Evolutionary conservation across 2,797 vertebrate genomes (phyloP).

Genomic region (Dallia pectoralis): DNA sequence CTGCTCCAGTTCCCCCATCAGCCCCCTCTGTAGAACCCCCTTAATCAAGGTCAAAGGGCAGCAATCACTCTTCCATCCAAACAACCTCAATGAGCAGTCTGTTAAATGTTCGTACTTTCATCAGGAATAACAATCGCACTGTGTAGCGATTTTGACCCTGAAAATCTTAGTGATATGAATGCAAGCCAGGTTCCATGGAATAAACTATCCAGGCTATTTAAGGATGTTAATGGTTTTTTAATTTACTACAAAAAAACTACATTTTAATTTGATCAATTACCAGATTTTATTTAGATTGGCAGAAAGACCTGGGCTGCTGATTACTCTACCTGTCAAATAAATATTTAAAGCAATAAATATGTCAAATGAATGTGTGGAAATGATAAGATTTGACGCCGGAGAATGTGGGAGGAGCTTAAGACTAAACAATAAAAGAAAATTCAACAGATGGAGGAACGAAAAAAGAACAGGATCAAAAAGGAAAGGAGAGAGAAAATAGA

Average conservation of each 20-base stretch:
- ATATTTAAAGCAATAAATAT: constrained; percentile 73
- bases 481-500: background rate
- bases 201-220: constrained; percentile 65
- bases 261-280: constrained; percentile 71
- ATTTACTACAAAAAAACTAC: constrained; percentile 69
- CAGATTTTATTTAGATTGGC: constrained; percentile 68
- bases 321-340: constrained; percentile 67
- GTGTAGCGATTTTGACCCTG: background rate
- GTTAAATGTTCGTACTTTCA: constrained; percentile 3
- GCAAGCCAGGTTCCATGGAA: constrained; percentile 50
- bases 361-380: constrained; percentile 72
- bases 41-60: constrained; percentile 57
- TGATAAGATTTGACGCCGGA: constrained; percentile 62
- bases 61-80: constrained; percentile 45
- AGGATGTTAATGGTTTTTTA: constrained; percentile 61
- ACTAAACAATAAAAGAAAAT: constrained; percentile 37
- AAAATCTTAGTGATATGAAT: background rate
- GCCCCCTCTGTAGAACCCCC: constrained; percentile 37
- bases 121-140: background rate
- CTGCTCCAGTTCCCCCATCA: constrained; percentile 50
- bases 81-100: constrained; percentile 9
- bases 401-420: constrained; percentile 47
- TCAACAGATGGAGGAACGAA: constrained; percentile 30
- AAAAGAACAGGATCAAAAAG: constrained; percentile 14
- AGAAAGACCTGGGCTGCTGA: constrained; percentile 42